Conservation (phyloP, 2,797 vertebrate genomes). For the Trachurus trachurus region DNA sequence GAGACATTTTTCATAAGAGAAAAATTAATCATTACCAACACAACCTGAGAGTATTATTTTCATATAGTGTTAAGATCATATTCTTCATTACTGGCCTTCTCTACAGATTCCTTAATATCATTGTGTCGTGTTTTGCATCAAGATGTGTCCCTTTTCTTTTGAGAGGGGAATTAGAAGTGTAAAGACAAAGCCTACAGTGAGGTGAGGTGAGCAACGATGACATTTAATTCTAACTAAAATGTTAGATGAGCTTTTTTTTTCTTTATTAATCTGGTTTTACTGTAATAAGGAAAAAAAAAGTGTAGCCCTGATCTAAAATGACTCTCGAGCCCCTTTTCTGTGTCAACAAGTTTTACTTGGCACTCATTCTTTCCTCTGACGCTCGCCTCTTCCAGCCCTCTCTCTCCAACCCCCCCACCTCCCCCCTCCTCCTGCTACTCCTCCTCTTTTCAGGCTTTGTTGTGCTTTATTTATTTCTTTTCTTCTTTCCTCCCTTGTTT, state of each 20-base stretch:
- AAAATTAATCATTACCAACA: conserved; percentile 35
- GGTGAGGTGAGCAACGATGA: not conserved
- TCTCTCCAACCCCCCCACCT: conserved; percentile 33
- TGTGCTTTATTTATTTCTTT: conserved; percentile 54
- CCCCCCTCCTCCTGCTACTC: conserved; percentile 39
- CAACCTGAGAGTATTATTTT: conserved; percentile 1
- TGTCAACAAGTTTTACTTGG: conserved; percentile 80
- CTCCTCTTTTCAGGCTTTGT: conserved; percentile 75
- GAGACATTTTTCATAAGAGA: conserved; percentile 40
- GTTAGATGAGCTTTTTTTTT: conserved; percentile 9
- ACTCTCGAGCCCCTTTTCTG: conserved; percentile 63
- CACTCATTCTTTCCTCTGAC: conserved; percentile 63
- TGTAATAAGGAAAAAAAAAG: conserved; percentile 38
- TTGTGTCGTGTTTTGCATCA: not conserved
- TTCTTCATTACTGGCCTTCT: conserved; percentile 21
- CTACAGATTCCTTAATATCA: conserved; percentile 1
- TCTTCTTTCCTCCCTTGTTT: conserved; percentile 68
- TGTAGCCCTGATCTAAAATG: conserved; percentile 43
- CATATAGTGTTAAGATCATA: not conserved
- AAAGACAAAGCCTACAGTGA: not conserved
- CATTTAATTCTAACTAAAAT: not conserved
- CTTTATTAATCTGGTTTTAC: conserved; percentile 32
- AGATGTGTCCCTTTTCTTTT: conserved; percentile 13
- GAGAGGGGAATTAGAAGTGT: conserved; percentile 17
- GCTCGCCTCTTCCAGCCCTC: conserved; percentile 66